Base-by-base conservation (phyloP, 1,140 invertebrate species). In the Hetaerina americana region DNA sequence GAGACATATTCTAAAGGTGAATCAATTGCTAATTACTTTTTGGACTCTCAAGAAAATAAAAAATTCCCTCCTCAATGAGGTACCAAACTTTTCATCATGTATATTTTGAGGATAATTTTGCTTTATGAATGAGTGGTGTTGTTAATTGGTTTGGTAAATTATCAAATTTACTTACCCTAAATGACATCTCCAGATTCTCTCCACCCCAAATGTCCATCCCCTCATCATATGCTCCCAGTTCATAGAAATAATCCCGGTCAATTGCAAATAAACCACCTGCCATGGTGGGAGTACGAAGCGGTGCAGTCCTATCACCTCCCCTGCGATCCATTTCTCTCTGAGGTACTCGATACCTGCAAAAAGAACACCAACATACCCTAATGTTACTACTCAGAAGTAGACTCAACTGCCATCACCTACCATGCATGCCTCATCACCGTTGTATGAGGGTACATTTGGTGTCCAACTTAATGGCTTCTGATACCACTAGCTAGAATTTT, bases 201-300 rank as follows among this genome's bases (percentile, higher is more conserved):
- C 96, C 97, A 28, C 97, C 97, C 97, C 97, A 99, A 75, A 99
- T 98, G 79, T 99, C 96, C 97, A 99, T 99, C 76, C 96, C 96
- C 82, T 96, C 90, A 81, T 99, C 97, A 80, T 99, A 99, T 27
- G 94, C 91, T 22, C 97, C 97, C 72, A 99, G 86, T 84, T 97
- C 91, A 80, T 97, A 95, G 84, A 99, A 99, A 82, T 97, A 99
- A 12, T 97, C 91, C 78, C 91, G 89, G 79, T 98, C 95, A 73
- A 98, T 98, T 26, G 96, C 92, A 83, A 99, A 99, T 26, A 99
- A 81, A 3, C 97, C 97, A 67, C 97, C 97, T n/a, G 97, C 97
- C 96, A 99, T 99, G 0, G 97, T 99, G 0, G 97, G 97, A 0
- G 96, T 97, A 70, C 92, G 86, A 22, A 98, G 82, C 0, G 96